phyloP scores from a whole-genome alignment of 2,113 vertebrate genomes.

The Limanda limanda region DNA sequence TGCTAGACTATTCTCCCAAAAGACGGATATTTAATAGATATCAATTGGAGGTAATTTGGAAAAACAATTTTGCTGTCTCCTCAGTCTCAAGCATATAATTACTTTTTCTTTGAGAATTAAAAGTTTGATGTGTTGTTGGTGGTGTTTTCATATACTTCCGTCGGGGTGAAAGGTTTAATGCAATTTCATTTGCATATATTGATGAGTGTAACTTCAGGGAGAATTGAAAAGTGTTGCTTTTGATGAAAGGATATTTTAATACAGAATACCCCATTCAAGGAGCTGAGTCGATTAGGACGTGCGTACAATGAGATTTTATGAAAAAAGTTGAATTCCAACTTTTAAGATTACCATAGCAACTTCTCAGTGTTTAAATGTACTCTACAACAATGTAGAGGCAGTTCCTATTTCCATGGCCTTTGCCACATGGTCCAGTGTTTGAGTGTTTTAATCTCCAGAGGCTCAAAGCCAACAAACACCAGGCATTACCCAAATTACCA shows the following conservation, averaged over 20 bases:
- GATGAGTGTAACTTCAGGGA: neutral
- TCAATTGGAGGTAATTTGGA: constrained; percentile 18
- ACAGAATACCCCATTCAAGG: neutral
- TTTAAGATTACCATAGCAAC: no score
- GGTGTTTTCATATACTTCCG: neutral
- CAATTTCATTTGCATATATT: constrained; percentile 20
- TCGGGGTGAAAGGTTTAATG: neutral
- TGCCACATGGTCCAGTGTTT: no score
- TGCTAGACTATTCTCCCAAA: constrained; percentile 12
- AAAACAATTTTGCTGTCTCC: constrained; percentile 21
- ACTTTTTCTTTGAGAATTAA: constrained; percentile 22
- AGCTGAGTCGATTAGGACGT: neutral
- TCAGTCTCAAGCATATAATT: constrained; percentile 12
- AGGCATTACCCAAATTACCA: no score
- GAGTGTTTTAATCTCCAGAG: no score
- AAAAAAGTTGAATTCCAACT: neutral
- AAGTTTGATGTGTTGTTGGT: constrained; percentile 10
- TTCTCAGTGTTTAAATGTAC: no score
- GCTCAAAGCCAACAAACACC: no score
- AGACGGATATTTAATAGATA: constrained; percentile 26
- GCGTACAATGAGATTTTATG: neutral
- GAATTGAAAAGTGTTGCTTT: neutral
- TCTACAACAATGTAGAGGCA: no score
- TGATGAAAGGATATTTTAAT: neutral
- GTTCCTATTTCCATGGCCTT: no score